phyloP scores from a whole-genome alignment of 1,140 invertebrate species.

The silkworm (Bombyx mori) region DNA sequence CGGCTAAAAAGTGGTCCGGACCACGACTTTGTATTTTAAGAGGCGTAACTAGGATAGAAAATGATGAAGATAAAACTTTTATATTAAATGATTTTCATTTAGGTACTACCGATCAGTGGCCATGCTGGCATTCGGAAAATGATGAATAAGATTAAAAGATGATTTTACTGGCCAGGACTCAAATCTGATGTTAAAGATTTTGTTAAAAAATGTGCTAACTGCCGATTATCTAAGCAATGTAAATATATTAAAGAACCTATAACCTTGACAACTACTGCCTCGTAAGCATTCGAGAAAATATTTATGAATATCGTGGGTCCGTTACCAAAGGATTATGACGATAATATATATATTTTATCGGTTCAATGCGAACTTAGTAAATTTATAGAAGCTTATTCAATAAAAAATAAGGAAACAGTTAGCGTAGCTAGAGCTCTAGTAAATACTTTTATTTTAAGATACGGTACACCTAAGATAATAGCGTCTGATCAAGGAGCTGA shows the following conservation, averaged over 20 bases:
- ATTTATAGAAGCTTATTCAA: constrained; percentile 15
- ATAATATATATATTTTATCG: constrained; percentile 12
- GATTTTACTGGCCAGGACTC: constrained; percentile 15
- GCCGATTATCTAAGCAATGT: no score
- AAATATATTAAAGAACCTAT: no score
- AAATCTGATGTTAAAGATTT: constrained; percentile 12
- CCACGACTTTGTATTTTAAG: constrained; percentile 10
- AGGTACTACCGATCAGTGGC: constrained; percentile 9
- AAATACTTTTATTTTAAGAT: constrained; percentile 15
- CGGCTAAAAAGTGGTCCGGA: background rate
- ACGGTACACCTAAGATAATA: constrained; percentile 10
- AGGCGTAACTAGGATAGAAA: constrained; percentile 8
- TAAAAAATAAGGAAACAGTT: no score
- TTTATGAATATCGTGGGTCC: constrained; percentile 15
- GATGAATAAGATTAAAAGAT: constrained; percentile 15
- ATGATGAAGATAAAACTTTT: constrained; percentile 6
- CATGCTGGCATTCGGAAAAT: constrained; percentile 13
- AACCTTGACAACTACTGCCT: constrained; percentile 8
- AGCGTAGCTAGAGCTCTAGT: constrained; percentile 14
- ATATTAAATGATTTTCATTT: constrained; percentile 19
- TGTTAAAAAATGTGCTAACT: no score
- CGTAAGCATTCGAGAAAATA: constrained; percentile 15
- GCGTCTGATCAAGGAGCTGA: constrained; percentile 9
- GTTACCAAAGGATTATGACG: constrained; percentile 4
- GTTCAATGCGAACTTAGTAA: constrained; percentile 19